Percentiles rank a stretch among this genome's conserved stretches.
phyloP scores from a whole-genome alignment of 2,888 invertebrate species.

The Aporophyla lueneburgensis region DNA sequence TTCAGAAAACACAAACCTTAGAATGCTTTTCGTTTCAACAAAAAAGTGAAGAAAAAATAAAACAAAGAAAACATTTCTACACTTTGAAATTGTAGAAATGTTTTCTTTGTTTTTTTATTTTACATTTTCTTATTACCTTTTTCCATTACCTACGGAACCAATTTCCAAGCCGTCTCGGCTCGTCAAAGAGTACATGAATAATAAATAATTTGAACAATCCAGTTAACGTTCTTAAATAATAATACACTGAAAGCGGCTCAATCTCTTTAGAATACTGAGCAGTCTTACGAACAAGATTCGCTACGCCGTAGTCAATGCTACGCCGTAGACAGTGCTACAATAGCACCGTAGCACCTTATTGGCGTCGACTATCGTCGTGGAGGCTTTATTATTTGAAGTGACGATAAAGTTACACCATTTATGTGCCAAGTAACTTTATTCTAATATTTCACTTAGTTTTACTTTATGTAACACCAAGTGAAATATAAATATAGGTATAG shows the following conservation, averaged over 20 bases:
- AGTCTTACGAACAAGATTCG: slow-evolving; percentile 48
- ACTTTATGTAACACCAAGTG: no score
- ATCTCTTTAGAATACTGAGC: slow-evolving; percentile 60
- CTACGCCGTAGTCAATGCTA: slow-evolving; percentile 43
- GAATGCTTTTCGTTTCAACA: background rate
- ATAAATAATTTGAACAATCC: slow-evolving; percentile 52
- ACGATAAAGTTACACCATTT: slow-evolving; percentile 39
- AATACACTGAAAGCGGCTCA: slow-evolving; percentile 50
- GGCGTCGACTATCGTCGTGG: slow-evolving; percentile 50
- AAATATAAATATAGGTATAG: no score
- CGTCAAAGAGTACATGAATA: slow-evolving; percentile 42
- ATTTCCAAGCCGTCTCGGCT: slow-evolving; percentile 12
- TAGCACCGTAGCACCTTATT: slow-evolving; percentile 50
- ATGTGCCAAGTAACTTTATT: slow-evolving; percentile 24
- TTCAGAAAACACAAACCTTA: background rate
- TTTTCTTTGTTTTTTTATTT: no score
- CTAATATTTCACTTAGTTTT: slow-evolving; percentile 10
- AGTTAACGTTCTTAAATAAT: slow-evolving; percentile 58
- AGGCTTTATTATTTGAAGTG: slow-evolving; percentile 37
- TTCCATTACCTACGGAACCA: slow-evolving; percentile 1
- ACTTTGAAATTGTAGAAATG: background rate
- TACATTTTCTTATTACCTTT: background rate
- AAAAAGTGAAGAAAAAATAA: background rate
- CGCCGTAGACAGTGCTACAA: slow-evolving; percentile 58
- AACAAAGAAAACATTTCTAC: background rate